Conservation (phyloP, 2,113 vertebrate genomes). For the Cyanistes caeruleus region DNA sequence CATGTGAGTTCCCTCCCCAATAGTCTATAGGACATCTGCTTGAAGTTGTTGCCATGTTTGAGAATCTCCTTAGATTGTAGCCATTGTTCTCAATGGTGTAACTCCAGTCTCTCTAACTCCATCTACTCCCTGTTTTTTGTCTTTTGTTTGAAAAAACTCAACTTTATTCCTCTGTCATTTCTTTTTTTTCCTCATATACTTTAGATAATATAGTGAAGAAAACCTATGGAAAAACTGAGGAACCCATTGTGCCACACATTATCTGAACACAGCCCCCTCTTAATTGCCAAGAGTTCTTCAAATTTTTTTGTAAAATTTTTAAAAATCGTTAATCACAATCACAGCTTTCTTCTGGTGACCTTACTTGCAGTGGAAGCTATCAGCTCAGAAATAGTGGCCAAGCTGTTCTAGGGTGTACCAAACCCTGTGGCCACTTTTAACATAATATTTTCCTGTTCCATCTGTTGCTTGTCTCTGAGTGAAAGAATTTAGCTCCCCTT, state of each 20-base stretch:
- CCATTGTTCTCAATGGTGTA: background rate
- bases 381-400: background rate
- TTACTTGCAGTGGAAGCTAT: background rate
- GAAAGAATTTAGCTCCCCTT: background rate
- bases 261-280: background rate
- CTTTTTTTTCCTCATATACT: background rate
- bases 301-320: background rate
- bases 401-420: fast-evolving
- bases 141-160: background rate
- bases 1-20: background rate
- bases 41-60: background rate
- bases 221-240: background rate
- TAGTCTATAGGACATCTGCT: background rate
- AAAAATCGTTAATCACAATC: background rate
- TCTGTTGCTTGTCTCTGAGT: background rate
- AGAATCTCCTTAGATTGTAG: background rate
- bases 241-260: background rate
- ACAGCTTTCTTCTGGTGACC: background rate
- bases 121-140: background rate
- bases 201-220: background rate
- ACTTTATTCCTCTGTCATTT: background rate
- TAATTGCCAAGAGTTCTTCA: background rate
- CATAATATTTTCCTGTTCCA: background rate
- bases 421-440: background rate
- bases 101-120: background rate